These are phyloP conservation scores for Phaonia tiefii DNA, from an alignment of 2,888 invertebrate species.

Conservation along the genomic window DNA sequence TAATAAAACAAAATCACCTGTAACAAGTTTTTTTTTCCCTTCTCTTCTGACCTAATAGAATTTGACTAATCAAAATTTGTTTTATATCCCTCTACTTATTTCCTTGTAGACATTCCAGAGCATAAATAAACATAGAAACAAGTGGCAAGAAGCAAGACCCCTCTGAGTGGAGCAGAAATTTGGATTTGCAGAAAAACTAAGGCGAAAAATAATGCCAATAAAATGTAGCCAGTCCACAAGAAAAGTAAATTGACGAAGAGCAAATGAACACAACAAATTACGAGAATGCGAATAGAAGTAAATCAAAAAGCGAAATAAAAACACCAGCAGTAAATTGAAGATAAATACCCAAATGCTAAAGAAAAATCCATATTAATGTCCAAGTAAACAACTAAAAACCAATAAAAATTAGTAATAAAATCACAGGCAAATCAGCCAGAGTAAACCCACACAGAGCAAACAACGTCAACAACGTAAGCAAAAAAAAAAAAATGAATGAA, in stretches of 20 bases:
- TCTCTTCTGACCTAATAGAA: slow-evolving; percentile 7
- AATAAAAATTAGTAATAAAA: slow-evolving; percentile 43
- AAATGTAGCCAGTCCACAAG: slow-evolving; percentile 3
- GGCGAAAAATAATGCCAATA: slow-evolving; percentile 15
- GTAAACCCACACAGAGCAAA: slow-evolving; percentile 24
- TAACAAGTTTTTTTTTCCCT: no score
- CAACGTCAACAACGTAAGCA: slow-evolving; percentile 44
- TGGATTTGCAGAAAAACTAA: slow-evolving; percentile 13
- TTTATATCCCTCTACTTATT: slow-evolving; percentile 15
- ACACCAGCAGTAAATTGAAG: slow-evolving; percentile 43
- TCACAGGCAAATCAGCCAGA: slow-evolving; percentile 64
- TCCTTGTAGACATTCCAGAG: not conserved
- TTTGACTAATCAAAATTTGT: slow-evolving; percentile 22
- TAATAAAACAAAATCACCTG: not conserved
- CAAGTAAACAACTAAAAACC: slow-evolving; percentile 49
- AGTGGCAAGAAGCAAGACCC: slow-evolving; percentile 22
- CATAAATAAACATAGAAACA: slow-evolving; percentile 19
- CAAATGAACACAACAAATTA: slow-evolving; percentile 21
- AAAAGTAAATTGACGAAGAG: not conserved
- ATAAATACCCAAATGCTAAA: slow-evolving; percentile 57
- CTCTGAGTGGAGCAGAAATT: slow-evolving; percentile 21
- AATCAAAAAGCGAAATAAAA: slow-evolving; percentile 58
- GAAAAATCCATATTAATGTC: slow-evolving; percentile 45
- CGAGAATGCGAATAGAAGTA: slow-evolving; percentile 18
- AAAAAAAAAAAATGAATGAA: slow-evolving; percentile 63